Conservation (phyloP, 2,797 vertebrate species). For the Tympanoctomys barrerae region DNA sequence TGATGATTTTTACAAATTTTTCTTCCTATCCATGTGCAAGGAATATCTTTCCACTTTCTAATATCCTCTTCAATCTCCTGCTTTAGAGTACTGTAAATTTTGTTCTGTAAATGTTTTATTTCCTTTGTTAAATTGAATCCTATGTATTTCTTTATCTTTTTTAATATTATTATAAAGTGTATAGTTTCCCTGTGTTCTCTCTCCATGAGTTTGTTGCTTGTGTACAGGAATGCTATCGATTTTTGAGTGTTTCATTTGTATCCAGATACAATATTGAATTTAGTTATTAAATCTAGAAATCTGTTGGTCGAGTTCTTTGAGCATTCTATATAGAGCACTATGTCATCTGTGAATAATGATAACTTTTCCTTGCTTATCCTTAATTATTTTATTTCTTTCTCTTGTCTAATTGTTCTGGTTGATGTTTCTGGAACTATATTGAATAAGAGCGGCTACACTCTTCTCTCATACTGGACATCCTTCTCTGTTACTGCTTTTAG, state of each 20-base stretch:
- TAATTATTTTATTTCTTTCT: background rate
- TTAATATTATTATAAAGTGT: background rate
- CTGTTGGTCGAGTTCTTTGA: background rate
- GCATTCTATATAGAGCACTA: background rate
- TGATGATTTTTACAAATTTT: background rate
- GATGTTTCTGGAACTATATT: too few relatives aligned
- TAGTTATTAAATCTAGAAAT: background rate
- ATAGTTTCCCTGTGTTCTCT: background rate
- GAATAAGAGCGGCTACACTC: too few relatives aligned
- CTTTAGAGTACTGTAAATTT: background rate
- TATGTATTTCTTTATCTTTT: background rate
- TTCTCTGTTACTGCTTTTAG: too few relatives aligned
- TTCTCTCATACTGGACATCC: too few relatives aligned
- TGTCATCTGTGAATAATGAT: background rate
- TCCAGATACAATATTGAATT: background rate
- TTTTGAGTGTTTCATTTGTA: background rate
- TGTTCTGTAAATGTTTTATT: background rate
- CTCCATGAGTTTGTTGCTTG: background rate
- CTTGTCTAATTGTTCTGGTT: background rate
- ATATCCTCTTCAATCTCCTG: background rate
- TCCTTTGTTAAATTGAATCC: background rate
- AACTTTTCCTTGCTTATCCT: background rate
- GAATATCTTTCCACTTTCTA: background rate
- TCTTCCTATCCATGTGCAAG: background rate
- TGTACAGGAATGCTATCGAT: background rate